Evolutionary conservation across 1,140 invertebrate species (phyloP), one percentile per base, ranked within the genome.

Genomic region (Ceratina australensis): DNA sequence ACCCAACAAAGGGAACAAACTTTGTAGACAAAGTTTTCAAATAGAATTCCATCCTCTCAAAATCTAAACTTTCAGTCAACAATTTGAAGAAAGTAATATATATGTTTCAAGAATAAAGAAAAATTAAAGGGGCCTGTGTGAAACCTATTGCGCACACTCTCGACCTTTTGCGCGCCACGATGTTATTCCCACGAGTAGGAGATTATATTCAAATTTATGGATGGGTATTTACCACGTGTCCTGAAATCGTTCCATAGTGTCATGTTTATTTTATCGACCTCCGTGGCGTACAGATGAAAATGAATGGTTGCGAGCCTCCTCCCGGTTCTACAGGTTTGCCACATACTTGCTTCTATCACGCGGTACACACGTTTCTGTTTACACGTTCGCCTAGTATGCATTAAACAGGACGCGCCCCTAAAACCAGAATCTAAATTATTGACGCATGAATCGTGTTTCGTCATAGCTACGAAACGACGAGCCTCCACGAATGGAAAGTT

Each of bases 311-410:
- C 78, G 74, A 83, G 78, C 77, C 82, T 85, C 68, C 82, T 85
- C 68, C 82, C 67, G 72, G 84, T 88, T 82, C 24, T 79, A 79
- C 87, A 64, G 64, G 78, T 89, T 88, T 33, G 82, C 87, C 87
- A 87, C 33, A 42, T 42, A 59, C 85, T 86, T 86, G 81, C 76
- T 86, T 78, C 20, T 57, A 56, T 77, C 72, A 64, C 54, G 63
- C 59, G 8, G 13, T 20, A 3, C 0, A 12, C 47, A 49, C 28
- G 71, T 60, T 79, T 18, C 50, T 50, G 26, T 42, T 50, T 18
- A 24, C 22, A 28, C 8, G 28, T 77, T 68, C 47, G 20, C 33
- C 52, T 42, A 42, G 33, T 42, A 8, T 42, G 33, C 33, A 42
- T 42, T 61, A 54, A 76, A 69, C 13, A 57, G 22, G 16, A 13